Percentiles rank a stretch among this genome's conserved stretches.
These are phyloP conservation scores for Cyprinodon brontotheroides DNA, from an alignment of 2,113 vertebrate species.

Conservation along the genomic window DNA sequence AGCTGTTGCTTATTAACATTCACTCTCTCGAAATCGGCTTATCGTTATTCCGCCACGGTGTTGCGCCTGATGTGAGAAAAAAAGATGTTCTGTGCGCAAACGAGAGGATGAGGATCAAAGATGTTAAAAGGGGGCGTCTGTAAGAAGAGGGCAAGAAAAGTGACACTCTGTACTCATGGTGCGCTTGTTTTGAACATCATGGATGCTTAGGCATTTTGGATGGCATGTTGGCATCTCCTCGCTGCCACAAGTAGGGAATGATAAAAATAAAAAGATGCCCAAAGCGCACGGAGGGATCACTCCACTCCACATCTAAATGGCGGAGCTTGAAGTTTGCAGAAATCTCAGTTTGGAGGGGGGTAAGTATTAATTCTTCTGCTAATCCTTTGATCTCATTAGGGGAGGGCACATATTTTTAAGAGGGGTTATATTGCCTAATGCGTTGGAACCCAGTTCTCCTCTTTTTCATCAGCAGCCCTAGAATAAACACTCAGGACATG, in stretches of 20 bases:
- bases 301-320: conserved; percentile 83
- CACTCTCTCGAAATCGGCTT: conserved; percentile 56
- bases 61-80: conserved; percentile 45
- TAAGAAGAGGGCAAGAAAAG: conserved; percentile 30
- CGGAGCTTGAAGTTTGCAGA: conserved; percentile 94
- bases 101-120: conserved; percentile 37
- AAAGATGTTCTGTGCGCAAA: conserved; percentile 44
- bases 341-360: conserved; percentile 91
- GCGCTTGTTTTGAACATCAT: conserved; percentile 15
- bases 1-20: conserved; percentile 50
- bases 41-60: conserved; percentile 15
- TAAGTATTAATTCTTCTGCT: conserved; percentile 69
- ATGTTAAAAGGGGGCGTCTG: conserved; percentile 17
- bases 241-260: conserved; percentile 18
- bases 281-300: conserved; percentile 59
- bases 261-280: conserved; percentile 26
- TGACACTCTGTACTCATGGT: conserved; percentile 33
- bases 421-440: not conserved
- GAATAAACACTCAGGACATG: conserved; percentile 4
- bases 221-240: conserved; percentile 26
- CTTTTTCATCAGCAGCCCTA: conserved; percentile 22
- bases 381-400: conserved; percentile 4
- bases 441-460: conserved; percentile 22
- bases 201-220: conserved; percentile 40
- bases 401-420: conserved; percentile 19